Conservation (phyloP, 2,113 vertebrate species). For the Prunella fulvescens region DNA sequence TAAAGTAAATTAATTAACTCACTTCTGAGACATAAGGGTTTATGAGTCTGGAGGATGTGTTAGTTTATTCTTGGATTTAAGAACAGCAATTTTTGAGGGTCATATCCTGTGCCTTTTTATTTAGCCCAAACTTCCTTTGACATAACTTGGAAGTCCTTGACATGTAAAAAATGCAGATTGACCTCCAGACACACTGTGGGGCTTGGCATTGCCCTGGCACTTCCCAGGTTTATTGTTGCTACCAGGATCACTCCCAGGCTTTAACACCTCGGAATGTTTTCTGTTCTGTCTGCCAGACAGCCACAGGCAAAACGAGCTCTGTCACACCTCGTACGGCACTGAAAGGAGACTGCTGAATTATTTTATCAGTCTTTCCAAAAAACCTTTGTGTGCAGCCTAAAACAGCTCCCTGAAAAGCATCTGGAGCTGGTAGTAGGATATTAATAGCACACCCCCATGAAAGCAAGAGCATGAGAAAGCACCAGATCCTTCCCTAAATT, state of each 20-base stretch:
- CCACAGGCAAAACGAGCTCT: background rate
- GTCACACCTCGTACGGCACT: background rate
- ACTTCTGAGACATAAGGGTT: background rate
- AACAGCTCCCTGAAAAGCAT: background rate
- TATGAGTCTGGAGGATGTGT: background rate
- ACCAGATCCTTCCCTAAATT: background rate
- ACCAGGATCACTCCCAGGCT: background rate
- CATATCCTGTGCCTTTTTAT: constrained; percentile 21
- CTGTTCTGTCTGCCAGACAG: background rate
- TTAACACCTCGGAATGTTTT: background rate
- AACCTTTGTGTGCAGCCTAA: background rate
- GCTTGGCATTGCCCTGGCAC: background rate
- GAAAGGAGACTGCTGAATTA: background rate
- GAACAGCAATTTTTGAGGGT: background rate
- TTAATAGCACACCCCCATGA: background rate
- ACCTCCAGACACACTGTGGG: background rate
- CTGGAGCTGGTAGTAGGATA: background rate
- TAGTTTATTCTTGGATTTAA: constrained; percentile 8
- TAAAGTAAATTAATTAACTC: background rate
- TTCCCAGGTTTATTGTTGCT: background rate
- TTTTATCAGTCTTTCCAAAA: background rate
- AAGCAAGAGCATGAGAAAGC: background rate
- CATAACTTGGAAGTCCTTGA: background rate
- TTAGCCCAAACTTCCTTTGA: constrained; percentile 3
- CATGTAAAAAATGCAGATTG: background rate